Evolutionary conservation across 2,797 vertebrate species (phyloP).

Genomic region (Micropoecilia bifurca): DNA sequence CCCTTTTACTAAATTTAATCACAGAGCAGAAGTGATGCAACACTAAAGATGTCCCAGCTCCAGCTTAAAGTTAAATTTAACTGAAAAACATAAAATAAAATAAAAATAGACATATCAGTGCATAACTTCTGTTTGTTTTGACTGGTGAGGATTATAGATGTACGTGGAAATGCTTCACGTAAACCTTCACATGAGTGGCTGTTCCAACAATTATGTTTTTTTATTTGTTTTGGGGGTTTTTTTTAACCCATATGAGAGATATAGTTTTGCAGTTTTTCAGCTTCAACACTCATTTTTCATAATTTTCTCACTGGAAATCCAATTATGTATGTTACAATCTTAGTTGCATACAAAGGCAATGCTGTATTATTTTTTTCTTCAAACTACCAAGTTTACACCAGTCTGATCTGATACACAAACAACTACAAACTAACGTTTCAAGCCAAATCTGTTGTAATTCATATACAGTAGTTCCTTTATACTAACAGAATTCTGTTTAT

Average conservation of each 20-base stretch:
- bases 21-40: background rate
- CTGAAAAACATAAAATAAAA: background rate
- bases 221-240: too few species aligned
- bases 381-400: background rate
- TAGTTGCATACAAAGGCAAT: background rate
- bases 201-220: background rate
- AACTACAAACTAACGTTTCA: too few species aligned
- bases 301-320: background rate
- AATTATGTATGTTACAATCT: background rate
- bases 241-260: background rate
- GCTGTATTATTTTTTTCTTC: background rate
- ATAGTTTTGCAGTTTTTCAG: too few species aligned
- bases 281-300: background rate
- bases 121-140: background rate
- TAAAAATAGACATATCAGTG: background rate
- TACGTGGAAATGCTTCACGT: background rate
- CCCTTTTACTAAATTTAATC: conserved; percentile 16
- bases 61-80: background rate
- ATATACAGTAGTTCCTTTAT: background rate
- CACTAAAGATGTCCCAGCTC: background rate
- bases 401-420: too few species aligned
- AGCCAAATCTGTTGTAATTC: too few species aligned
- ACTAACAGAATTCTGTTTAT: background rate
- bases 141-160: background rate
- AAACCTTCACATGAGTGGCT: background rate